Evolutionary conservation across 2,888 invertebrate genomes (phyloP).

Genomic region (Andrena dorsata): DNA sequence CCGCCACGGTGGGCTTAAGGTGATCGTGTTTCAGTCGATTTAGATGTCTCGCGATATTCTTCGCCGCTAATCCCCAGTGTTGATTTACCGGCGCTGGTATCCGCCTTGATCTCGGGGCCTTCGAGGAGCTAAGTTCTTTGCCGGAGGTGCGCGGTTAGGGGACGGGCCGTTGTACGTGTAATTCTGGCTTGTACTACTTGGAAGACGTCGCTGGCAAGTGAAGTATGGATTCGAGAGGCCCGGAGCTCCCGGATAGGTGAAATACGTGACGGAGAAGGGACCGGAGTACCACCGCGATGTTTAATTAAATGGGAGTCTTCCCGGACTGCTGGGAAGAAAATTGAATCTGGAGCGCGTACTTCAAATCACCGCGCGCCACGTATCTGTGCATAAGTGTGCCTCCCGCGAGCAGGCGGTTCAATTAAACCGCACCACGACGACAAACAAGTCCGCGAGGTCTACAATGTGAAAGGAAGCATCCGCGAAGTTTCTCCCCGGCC

Average conservation of each 20-base stretch:
- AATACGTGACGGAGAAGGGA: background rate
- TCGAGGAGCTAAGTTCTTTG: too few species aligned
- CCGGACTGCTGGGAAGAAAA: background rate
- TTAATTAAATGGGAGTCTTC: conserved; percentile 2
- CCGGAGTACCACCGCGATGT: background rate
- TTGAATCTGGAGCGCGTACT: conserved; percentile 19
- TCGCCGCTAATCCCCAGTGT: too few species aligned
- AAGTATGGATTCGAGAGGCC: too few species aligned
- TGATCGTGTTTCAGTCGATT: too few species aligned
- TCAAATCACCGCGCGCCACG: conserved; percentile 10
- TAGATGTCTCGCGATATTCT: too few species aligned
- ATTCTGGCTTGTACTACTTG: too few species aligned
- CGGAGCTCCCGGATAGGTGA: background rate
- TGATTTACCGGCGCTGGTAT: too few species aligned
- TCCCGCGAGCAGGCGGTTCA: conserved; percentile 24
- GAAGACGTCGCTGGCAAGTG: too few species aligned
- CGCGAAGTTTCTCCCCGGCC: conserved; percentile 60
- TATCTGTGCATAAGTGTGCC: conserved; percentile 32
- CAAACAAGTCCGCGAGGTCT: conserved; percentile 54
- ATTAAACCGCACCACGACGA: conserved; percentile 40
- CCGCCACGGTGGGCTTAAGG: background rate
- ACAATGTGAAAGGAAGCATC: conserved; percentile 62
- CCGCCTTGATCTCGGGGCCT: too few species aligned
- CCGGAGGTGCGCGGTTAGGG: too few species aligned
- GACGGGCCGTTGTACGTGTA: too few species aligned